Conservation (phyloP, 2,113 vertebrate genomes). For the Chlorodrepanis virens region DNA sequence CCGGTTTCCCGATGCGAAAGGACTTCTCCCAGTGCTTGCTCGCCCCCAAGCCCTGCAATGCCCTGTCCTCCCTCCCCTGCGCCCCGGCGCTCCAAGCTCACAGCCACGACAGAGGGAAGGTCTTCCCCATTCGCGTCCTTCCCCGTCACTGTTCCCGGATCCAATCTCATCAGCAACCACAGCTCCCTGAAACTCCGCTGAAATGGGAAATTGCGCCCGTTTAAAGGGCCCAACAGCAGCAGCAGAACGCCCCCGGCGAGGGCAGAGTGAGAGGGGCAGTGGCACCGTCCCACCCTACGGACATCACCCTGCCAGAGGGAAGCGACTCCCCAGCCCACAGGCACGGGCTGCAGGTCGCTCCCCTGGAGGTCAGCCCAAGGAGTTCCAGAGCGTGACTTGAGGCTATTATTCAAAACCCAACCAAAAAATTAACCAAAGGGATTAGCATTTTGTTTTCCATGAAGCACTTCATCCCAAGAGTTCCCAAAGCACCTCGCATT, state of each 20-base stretch:
- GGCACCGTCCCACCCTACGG: background rate
- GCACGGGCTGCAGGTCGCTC: background rate
- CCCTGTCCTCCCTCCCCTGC: background rate
- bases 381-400: background rate
- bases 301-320: background rate
- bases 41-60: background rate
- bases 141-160: background rate
- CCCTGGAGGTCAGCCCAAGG: background rate
- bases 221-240: background rate
- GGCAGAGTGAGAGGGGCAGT: background rate
- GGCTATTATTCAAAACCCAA: background rate
- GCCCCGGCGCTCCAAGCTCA: background rate
- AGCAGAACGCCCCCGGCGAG: background rate
- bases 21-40: background rate
- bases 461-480: background rate
- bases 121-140: background rate
- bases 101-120: background rate
- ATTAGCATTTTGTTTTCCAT: background rate
- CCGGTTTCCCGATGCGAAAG: background rate
- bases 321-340: background rate
- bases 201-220: rapidly evolving
- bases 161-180: background rate
- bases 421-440: background rate
- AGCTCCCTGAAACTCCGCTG: background rate
- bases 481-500: background rate